Conservation (phyloP, 2,888 invertebrate species). For the Arrhopalites spinosus region DNA sequence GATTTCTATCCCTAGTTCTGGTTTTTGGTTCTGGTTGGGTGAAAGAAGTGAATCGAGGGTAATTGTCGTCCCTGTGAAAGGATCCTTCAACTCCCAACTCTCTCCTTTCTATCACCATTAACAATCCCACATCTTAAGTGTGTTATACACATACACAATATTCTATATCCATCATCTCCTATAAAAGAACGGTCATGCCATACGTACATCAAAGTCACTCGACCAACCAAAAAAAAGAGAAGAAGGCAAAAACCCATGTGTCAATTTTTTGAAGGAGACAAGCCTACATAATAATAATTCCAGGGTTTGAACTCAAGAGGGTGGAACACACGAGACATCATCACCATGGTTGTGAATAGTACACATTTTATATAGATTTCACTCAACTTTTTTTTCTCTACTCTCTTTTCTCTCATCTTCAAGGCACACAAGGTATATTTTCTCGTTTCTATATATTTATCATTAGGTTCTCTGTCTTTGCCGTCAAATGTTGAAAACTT, state of each 20-base stretch:
- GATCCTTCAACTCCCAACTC: neutral
- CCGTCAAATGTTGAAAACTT: too few relatives aligned
- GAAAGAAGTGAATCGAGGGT: slow-evolving; percentile 33
- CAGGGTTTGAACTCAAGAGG: too few relatives aligned
- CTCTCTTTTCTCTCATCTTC: too few relatives aligned
- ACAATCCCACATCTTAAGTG: neutral
- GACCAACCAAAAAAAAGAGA: slow-evolving; percentile 2
- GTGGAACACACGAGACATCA: too few relatives aligned
- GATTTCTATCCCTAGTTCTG: slow-evolving; percentile 18
- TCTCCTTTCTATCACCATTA: neutral
- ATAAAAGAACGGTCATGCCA: neutral
- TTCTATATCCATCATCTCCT: neutral
- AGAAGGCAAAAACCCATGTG: neutral
- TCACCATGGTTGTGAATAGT: too few relatives aligned
- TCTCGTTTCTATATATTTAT: too few relatives aligned
- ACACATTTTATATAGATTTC: too few relatives aligned
- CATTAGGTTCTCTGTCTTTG: too few relatives aligned
- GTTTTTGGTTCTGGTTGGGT: slow-evolving; percentile 15
- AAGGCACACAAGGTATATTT: too few relatives aligned
- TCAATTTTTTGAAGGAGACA: neutral
- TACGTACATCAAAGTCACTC: neutral
- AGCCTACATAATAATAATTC: too few relatives aligned
- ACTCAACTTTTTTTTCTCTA: too few relatives aligned
- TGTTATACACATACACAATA: neutral
- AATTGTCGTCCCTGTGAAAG: slow-evolving; percentile 24